Evolutionary conservation across 53 echinoderm and acorn worm species (phyloP).

Genomic region (Hippasteria phrygiana): DNA sequence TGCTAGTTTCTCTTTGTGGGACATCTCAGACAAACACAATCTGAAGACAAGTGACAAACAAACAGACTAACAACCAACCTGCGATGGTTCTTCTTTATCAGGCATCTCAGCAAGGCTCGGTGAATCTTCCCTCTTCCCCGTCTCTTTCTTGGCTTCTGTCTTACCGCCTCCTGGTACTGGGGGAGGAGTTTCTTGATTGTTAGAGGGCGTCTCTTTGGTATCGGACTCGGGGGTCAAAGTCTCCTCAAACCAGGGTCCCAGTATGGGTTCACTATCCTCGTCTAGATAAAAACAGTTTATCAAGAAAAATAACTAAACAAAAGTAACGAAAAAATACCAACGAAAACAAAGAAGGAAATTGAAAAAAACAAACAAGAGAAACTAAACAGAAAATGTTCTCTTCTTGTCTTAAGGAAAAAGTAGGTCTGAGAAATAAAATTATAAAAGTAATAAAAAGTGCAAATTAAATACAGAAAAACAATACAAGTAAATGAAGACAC

Average conservation of each 20-base stretch:
- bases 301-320: neutral
- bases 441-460: too few relatives aligned
- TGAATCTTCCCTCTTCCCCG: conserved; percentile 68
- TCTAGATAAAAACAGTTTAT: conserved; percentile 54
- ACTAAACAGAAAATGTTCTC: too few relatives aligned
- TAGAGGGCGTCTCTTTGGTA: conserved; percentile 77
- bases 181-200: conserved; percentile 81
- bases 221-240: conserved; percentile 90
- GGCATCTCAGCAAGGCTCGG: conserved; percentile 62
- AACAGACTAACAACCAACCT: conserved; percentile 58
- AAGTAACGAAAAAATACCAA: neutral
- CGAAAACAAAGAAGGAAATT: conserved; percentile 16
- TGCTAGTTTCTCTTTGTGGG: conserved; percentile 87
- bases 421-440: too few relatives aligned
- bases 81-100: conserved; percentile 90
- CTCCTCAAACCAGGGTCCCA: conserved; percentile 98
- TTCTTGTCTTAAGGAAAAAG: too few relatives aligned
- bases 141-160: conserved; percentile 73
- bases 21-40: conserved; percentile 8
- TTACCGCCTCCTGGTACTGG: conserved; percentile 71
- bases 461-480: too few relatives aligned
- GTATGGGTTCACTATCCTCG: conserved; percentile 99
- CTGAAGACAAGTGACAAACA: neutral
- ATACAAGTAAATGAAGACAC: too few relatives aligned
- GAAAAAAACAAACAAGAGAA: conserved; percentile 6